phyloP scores from a whole-genome alignment of 2,888 invertebrate genomes.

The Cryptus viduatorius region DNA sequence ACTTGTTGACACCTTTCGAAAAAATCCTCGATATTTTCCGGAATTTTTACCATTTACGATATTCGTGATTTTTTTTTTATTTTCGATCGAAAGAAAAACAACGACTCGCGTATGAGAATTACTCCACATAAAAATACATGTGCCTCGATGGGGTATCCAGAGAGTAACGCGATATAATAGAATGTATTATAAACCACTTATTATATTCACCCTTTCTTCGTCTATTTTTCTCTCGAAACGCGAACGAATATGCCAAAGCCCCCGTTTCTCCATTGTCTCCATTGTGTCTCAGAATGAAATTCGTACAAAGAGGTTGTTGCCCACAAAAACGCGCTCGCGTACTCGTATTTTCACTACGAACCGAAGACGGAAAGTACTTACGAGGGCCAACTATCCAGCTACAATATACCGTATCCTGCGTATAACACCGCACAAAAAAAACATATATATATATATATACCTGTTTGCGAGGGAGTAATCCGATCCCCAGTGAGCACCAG shows the following conservation, averaged over 20 bases:
- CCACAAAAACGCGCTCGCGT: slow-evolving; percentile 67
- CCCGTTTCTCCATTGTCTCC: slow-evolving; percentile 45
- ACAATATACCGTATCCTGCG: slow-evolving; percentile 46
- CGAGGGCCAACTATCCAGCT: slow-evolving; percentile 28
- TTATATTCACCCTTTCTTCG: slow-evolving; percentile 69
- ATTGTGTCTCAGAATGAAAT: slow-evolving; percentile 76
- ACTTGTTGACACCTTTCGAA: slow-evolving; percentile 63
- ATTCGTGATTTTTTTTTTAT: too few species aligned
- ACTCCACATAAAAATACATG: not conserved
- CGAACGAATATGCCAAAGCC: slow-evolving; percentile 34
- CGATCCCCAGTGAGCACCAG: slow-evolving; percentile 74
- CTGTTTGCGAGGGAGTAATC: slow-evolving; percentile 70
- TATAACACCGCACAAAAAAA: slow-evolving; percentile 40
- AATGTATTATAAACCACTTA: slow-evolving; percentile 78
- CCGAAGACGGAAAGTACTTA: slow-evolving; percentile 9
- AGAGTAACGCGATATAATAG: slow-evolving; percentile 70
- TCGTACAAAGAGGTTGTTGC: slow-evolving; percentile 74
- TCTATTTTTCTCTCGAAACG: slow-evolving; percentile 12
- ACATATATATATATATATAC: slow-evolving; percentile 31
- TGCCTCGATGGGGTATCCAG: not conserved
- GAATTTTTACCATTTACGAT: too few species aligned
- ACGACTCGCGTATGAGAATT: not conserved
- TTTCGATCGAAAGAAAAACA: not conserved
- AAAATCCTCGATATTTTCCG: not conserved
- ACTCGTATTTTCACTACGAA: slow-evolving; percentile 45